These are phyloP conservation scores for Petrocephalus schoutedeni DNA, from an alignment of 2,797 vertebrate genomes.

Conservation along the genomic window DNA sequence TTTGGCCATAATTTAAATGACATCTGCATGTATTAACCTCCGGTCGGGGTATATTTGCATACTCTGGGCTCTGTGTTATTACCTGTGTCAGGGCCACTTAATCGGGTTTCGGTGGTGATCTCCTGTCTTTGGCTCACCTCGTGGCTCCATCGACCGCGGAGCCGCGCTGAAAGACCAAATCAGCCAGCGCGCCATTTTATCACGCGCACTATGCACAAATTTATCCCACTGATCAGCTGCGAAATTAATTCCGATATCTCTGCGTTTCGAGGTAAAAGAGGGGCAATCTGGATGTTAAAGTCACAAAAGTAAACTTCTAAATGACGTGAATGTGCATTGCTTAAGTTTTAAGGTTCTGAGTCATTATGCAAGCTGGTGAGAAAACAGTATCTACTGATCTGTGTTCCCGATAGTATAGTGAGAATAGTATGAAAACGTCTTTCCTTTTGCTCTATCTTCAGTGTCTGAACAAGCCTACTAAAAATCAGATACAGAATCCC, in stretches of 20 bases:
- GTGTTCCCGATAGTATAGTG: neutral
- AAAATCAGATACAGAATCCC: neutral
- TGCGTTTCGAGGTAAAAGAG: neutral
- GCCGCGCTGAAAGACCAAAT: neutral
- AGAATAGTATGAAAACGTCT: neutral
- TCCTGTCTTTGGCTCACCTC: neutral
- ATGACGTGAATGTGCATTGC: neutral
- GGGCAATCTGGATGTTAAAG: neutral
- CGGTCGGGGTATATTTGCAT: neutral
- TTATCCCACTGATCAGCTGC: too few species aligned
- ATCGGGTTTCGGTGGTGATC: neutral
- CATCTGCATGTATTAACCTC: neutral
- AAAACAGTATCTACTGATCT: neutral
- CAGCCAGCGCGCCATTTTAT: neutral
- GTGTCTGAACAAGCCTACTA: neutral
- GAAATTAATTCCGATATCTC: neutral
- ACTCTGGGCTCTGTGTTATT: neutral
- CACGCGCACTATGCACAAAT: neutral
- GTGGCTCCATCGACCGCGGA: neutral
- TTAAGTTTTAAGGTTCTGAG: neutral
- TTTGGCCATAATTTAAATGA: neutral
- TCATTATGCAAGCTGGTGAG: neutral
- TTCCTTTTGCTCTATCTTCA: neutral
- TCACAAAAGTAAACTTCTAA: neutral
- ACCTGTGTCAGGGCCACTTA: neutral